Evolutionary conservation across 2,797 vertebrate species (phyloP).

Genomic region (Myotis pilosus): DNA sequence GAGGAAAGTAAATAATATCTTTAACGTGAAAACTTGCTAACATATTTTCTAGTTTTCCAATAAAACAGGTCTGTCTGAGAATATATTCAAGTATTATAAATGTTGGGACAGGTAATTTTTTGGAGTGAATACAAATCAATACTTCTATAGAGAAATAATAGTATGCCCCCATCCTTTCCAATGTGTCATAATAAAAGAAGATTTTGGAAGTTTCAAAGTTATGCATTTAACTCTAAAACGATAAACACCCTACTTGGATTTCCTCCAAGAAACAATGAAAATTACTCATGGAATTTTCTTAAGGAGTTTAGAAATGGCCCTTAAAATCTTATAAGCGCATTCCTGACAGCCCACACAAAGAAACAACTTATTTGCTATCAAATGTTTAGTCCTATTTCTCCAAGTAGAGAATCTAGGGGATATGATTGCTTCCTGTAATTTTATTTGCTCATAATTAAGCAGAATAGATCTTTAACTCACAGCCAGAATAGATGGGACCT

Average conservation of each 20-base stretch:
- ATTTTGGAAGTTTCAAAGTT: not conserved
- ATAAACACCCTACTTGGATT: not conserved
- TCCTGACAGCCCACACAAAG: not conserved
- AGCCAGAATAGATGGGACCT: not conserved
- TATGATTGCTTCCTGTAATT: not conserved
- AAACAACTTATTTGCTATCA: not conserved
- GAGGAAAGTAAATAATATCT: not conserved
- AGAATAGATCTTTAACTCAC: not conserved
- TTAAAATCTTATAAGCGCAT: not conserved
- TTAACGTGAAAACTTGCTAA: not conserved
- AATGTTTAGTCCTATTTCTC: not conserved
- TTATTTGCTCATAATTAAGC: constrained; percentile 3
- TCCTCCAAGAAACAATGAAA: not conserved
- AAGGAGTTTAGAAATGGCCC: not conserved
- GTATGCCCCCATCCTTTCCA: not conserved
- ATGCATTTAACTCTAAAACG: not conserved
- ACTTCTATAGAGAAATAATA: not conserved
- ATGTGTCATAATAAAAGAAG: not conserved
- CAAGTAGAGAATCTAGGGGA: not conserved
- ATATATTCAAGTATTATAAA: not conserved
- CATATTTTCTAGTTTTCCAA: not conserved
- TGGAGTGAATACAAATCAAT: not conserved
- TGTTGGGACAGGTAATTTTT: not conserved
- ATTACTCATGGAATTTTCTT: not conserved
- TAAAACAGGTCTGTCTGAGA: not conserved